These are phyloP conservation scores for Drosophila helvetica DNA, from an alignment of 2,888 invertebrate genomes.

Conservation along the genomic window DNA sequence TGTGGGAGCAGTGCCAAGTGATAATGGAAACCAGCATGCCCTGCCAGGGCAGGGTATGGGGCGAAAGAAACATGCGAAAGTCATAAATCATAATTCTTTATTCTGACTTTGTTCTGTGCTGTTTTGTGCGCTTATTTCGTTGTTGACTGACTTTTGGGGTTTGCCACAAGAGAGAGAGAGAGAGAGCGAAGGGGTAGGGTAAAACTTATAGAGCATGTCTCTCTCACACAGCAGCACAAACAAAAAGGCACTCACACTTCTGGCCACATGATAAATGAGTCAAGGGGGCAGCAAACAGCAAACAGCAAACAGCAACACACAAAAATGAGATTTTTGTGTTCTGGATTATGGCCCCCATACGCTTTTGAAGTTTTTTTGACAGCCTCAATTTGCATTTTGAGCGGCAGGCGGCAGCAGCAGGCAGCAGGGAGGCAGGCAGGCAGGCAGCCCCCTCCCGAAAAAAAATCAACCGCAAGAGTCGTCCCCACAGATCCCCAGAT, in stretches of 20 bases:
- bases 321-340: constrained; percentile 42
- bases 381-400: constrained; percentile 66
- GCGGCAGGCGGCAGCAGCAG: constrained; percentile 19
- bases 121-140: constrained; percentile 40
- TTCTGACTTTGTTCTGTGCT: constrained; percentile 52
- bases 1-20: neutral
- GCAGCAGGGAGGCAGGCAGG: constrained; percentile 11
- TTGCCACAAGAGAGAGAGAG: constrained; percentile 32
- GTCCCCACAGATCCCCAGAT: neutral
- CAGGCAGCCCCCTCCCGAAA: constrained; percentile 4
- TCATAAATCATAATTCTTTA: constrained; percentile 78
- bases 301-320: constrained; percentile 40
- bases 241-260: constrained; percentile 26
- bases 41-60: neutral
- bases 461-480: constrained; percentile 15
- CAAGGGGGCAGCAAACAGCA: constrained; percentile 37
- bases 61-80: constrained; percentile 70
- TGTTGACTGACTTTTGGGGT: constrained; percentile 68
- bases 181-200: constrained; percentile 56
- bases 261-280: constrained; percentile 75
- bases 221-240: constrained; percentile 23
- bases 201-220: constrained; percentile 63
- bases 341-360: constrained; percentile 16
- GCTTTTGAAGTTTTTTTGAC: constrained; percentile 59
- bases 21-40: neutral